A percentile compares a stretch with the other conserved stretches of the same genome.
Evolutionary conservation across 2,888 invertebrate species (phyloP).

Genomic region (Phanerotoma sp.): DNA sequence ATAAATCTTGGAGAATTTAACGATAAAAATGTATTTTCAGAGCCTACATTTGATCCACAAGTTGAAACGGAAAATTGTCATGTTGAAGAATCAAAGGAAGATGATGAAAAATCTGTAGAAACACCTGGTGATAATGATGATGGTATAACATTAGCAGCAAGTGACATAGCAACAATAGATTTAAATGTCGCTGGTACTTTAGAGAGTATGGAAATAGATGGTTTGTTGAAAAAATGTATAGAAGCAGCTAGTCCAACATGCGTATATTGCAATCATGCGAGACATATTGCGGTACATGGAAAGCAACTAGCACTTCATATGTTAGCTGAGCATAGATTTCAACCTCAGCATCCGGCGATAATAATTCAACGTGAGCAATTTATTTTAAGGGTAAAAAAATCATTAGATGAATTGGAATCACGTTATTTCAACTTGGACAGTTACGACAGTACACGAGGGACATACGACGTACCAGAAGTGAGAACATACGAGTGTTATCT

Average conservation of each 20-base stretch:
- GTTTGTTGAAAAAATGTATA: constrained; percentile 73
- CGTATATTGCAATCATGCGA: constrained; percentile 83
- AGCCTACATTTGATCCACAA: neutral
- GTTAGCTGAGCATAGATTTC: constrained; percentile 76
- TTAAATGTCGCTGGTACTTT: constrained; percentile 73
- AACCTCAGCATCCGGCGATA: constrained; percentile 55
- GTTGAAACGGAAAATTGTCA: neutral
- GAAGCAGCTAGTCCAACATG: constrained; percentile 70
- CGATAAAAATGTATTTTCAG: neutral
- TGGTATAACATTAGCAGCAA: constrained; percentile 62
- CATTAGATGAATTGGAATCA: constrained; percentile 64
- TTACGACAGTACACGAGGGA: constrained; percentile 66
- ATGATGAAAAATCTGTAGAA: neutral
- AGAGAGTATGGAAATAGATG: constrained; percentile 72
- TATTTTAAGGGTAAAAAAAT: constrained; percentile 66
- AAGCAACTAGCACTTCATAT: constrained; percentile 78
- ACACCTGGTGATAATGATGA: constrained; percentile 48
- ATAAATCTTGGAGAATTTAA: constrained; percentile 9
- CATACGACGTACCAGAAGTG: constrained; percentile 61
- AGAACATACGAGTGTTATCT: constrained; percentile 84
- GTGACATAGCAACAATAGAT: constrained; percentile 69
- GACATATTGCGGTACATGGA: constrained; percentile 82
- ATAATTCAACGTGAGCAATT: constrained; percentile 59
- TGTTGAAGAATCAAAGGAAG: neutral
- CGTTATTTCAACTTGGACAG: constrained; percentile 73